Conservation (phyloP, 2,888 invertebrate species). For the Parnassius orleans region DNA sequence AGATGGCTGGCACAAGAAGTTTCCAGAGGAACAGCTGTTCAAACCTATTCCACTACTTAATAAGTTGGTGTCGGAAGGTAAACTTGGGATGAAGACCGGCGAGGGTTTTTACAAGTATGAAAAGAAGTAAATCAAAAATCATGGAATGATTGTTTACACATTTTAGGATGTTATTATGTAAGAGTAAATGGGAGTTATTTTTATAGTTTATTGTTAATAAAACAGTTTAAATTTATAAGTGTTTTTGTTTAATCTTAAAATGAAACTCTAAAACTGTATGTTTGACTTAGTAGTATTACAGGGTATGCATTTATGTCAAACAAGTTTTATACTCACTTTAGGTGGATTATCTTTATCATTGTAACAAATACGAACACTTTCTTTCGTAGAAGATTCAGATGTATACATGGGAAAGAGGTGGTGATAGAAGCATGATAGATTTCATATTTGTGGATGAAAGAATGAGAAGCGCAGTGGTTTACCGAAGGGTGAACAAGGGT, state of each 20-base stretch:
- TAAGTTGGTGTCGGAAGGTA: constrained; percentile 88
- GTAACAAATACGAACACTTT: too few species aligned
- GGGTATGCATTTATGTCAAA: too few species aligned
- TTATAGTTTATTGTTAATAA: constrained; percentile 20
- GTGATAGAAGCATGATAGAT: too few species aligned
- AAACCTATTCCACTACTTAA: constrained; percentile 77
- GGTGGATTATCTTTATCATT: too few species aligned
- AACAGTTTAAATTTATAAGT: constrained; percentile 13
- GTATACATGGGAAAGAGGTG: too few species aligned
- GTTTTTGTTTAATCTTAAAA: background rate
- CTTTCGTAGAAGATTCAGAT: too few species aligned
- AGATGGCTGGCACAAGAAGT: constrained; percentile 87
- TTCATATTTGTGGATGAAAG: too few species aligned
- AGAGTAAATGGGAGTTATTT: constrained; percentile 12
- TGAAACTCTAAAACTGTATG: too few species aligned
- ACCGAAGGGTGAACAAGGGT: too few species aligned
- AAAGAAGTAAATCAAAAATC: constrained; percentile 50
- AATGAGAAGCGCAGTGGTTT: too few species aligned
- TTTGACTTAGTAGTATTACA: too few species aligned
- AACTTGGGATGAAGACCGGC: constrained; percentile 89
- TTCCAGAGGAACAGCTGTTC: constrained; percentile 53
- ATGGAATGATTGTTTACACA: background rate
- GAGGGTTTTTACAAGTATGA: constrained; percentile 91
- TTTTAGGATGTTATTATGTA: constrained; percentile 4
- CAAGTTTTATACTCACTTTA: too few species aligned